These are phyloP conservation scores for Uria lomvia DNA, from an alignment of 2,113 vertebrate species.

Conservation along the genomic window DNA sequence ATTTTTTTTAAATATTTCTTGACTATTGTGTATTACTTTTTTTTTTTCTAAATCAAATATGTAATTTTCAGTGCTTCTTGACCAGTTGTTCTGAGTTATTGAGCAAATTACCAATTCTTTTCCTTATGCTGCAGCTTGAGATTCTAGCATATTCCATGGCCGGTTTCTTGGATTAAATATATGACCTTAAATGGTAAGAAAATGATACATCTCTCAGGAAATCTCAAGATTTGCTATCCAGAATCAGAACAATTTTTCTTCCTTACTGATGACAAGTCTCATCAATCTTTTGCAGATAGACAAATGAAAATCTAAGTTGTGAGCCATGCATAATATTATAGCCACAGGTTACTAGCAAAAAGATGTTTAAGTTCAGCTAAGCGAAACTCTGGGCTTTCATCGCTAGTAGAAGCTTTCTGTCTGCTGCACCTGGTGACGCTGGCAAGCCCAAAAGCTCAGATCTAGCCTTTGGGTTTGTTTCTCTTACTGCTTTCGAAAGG, in stretches of 20 bases:
- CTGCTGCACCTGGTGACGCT: not conserved
- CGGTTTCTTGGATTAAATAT: slow-evolving; percentile 36
- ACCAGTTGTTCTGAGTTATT: not conserved
- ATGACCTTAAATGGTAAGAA: slow-evolving; percentile 2
- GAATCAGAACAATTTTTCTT: slow-evolving; percentile 67
- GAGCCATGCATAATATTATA: slow-evolving; percentile 45
- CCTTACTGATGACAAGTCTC: slow-evolving; percentile 30
- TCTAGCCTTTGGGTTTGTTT: not conserved
- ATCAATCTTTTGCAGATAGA: slow-evolving; percentile 67
- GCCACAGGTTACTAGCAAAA: not conserved
- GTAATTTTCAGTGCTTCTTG: not conserved
- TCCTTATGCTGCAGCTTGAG: not conserved
- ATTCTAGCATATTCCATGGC: not conserved
- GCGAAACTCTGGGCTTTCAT: slow-evolving; percentile 32
- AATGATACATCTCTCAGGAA: slow-evolving; percentile 41
- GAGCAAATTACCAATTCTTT: not conserved
- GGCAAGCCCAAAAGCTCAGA: not conserved
- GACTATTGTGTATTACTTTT: not conserved
- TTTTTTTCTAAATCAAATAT: not conserved
- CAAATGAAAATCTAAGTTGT: slow-evolving; percentile 61
- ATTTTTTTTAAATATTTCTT: not conserved
- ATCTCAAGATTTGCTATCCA: slow-evolving; percentile 33
- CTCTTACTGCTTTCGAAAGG: slow-evolving; percentile 14
- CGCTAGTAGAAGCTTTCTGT: not conserved
- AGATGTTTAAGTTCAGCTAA: slow-evolving; percentile 38